Conservation (phyloP, 2,113 vertebrate species). For the Toxotes jaculatrix region DNA sequence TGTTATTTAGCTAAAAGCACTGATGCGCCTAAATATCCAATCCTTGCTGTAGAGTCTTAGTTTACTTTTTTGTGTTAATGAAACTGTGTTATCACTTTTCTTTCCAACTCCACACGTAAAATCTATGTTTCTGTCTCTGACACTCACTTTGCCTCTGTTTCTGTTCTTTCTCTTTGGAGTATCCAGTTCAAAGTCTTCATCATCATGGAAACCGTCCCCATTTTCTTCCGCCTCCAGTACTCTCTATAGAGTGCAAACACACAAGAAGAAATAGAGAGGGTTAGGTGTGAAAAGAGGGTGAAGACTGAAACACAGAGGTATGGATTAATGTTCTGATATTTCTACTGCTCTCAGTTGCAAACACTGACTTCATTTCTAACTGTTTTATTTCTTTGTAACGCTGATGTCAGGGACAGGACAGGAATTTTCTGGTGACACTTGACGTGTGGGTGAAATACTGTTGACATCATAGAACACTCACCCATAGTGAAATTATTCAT, state of each 20-base stretch:
- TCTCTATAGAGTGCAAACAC: constrained; percentile 81
- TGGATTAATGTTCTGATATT: neutral
- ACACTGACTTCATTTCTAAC: neutral
- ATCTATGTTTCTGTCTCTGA: neutral
- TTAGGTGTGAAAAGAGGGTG: neutral
- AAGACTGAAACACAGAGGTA: neutral
- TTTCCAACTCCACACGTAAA: neutral
- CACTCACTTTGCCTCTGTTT: constrained; percentile 94
- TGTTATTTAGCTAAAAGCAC: neutral
- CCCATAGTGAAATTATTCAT: no score
- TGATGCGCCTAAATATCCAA: neutral
- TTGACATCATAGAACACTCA: no score
- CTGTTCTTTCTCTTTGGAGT: constrained; percentile 96
- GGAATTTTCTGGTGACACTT: no score
- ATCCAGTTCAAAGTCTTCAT: constrained; percentile 96
- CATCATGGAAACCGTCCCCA: constrained; percentile 93
- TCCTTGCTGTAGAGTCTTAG: no score
- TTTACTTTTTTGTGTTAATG: no score
- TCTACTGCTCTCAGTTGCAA: no score
- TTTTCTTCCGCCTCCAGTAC: constrained; percentile 98
- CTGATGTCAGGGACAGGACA: no score
- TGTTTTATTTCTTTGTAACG: no score
- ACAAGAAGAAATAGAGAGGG: neutral
- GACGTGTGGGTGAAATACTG: no score
- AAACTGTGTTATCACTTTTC: neutral